Evolutionary conservation across 1,140 invertebrate species (phyloP), one percentile per base, ranked within the genome.

Genomic region (Drosophila tropicalis): DNA sequence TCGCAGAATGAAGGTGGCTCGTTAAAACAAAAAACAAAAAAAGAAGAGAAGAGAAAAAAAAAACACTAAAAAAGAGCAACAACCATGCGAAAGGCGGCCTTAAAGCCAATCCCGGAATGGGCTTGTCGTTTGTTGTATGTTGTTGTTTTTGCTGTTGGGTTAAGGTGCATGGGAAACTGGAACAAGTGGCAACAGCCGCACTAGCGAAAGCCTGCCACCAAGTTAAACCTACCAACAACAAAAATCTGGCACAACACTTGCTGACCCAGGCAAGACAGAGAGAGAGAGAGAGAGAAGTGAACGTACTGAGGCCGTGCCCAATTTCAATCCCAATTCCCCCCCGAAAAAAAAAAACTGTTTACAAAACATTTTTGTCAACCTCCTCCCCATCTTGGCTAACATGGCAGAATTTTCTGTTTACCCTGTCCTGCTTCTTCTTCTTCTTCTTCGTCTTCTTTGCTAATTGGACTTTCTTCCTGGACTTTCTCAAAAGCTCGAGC

Each of bases 161-260:
- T 89, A 89, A 90, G 84, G 84, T 89, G 84, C 84, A 89, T 89
- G 84, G 74, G 85, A 89, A 89, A 89, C 84, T 89, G 84, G 84
- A 89, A 89, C 84, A 89, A 90, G 84, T 89, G 80, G 77, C 84
- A 19, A 32, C 17, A 32, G 41, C 39, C 15, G 34, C 63, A 63
- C 51, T 36, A 90, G 86, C 77, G 84, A 89, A 89, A 89, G 85
- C 84, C 81, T 90, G 74, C 79, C 81, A 76, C 44, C 44, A 51
- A 51, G 44, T 51, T 51, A 22, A 87, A 87, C 72, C 74, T 56
- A 69, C 83, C 44, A 29, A 29, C 10, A 47, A 47, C 44, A 47
- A 80, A 81, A 79, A 89, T 78, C 76, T 89, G 84, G 84, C 85
- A 89, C 84, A 89, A 77, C 80, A 84, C 85, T 87, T 87, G 84